Evolutionary conservation across 92 coral and sea anemone genomes (phyloP).

Genomic region (Bergia sp.): DNA sequence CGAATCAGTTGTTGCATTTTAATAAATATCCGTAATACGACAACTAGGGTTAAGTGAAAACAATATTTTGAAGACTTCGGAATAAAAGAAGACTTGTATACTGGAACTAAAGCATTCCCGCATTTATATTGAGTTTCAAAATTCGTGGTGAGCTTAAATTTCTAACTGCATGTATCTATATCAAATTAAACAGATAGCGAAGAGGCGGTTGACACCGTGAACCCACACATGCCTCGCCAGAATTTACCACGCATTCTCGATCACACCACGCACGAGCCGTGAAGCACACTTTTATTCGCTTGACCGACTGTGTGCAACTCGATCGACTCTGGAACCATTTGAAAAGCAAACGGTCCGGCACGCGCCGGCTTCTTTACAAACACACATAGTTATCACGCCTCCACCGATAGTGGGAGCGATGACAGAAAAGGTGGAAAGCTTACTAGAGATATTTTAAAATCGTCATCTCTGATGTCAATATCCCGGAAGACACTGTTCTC

Average conservation of each 20-base stretch:
- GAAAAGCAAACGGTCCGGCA: conserved; percentile 1
- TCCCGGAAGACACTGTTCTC: neutral
- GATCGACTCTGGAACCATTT: neutral
- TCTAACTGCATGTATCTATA: neutral
- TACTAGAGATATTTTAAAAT: neutral
- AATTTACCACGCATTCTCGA: neutral
- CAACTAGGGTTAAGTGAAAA: neutral
- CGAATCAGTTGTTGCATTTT: neutral
- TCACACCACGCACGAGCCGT: neutral
- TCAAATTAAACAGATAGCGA: conserved; percentile 18
- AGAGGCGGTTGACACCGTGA: neutral
- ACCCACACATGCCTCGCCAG: neutral
- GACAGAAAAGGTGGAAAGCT: neutral
- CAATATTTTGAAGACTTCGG: neutral
- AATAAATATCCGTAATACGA: neutral
- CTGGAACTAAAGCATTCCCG: neutral
- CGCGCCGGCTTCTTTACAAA: conserved; percentile 24
- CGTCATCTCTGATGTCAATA: neutral
- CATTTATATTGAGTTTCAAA: neutral
- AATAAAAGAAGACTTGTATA: neutral
- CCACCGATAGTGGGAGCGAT: neutral
- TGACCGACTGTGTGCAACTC: neutral
- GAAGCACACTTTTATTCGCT: neutral
- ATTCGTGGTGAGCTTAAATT: neutral
- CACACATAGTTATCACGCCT: conserved; percentile 30